These are phyloP conservation scores for Labrus mixtus DNA, from an alignment of 2,113 vertebrate species.

Conservation along the genomic window DNA sequence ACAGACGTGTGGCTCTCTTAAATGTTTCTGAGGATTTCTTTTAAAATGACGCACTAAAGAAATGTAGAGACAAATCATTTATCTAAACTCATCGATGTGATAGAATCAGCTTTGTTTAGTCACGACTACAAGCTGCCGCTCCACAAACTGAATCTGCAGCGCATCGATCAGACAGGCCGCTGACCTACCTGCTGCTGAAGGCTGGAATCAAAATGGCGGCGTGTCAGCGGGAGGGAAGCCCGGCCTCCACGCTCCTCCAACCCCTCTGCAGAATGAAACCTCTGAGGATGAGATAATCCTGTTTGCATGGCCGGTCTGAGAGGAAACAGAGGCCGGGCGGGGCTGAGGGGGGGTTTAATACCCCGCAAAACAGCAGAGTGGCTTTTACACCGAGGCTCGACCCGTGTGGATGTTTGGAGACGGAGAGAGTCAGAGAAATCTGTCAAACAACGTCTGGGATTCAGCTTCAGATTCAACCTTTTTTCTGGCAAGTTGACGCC, in stretches of 20 bases:
- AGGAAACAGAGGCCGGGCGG: not conserved
- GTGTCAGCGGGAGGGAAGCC: not conserved
- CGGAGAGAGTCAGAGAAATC: not conserved
- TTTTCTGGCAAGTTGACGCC: not conserved
- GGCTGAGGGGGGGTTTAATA: not conserved
- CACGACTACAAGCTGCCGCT: not conserved
- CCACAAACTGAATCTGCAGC: not conserved
- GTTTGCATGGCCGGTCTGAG: constrained; percentile 23
- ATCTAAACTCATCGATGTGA: too few relatives aligned
- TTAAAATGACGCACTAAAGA: too few relatives aligned
- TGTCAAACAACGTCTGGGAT: not conserved
- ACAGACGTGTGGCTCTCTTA: too few relatives aligned
- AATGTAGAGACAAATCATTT: too few relatives aligned
- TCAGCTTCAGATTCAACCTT: not conserved
- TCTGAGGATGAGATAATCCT: constrained; percentile 39
- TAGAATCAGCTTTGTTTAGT: not conserved
- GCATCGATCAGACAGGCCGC: not conserved
- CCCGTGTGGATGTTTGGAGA: not conserved
- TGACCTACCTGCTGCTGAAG: constrained; percentile 25
- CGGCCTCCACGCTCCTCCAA: not conserved
- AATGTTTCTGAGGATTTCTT: too few relatives aligned
- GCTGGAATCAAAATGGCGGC: constrained; percentile 35
- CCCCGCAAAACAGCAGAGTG: not conserved
- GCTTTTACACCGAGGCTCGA: not conserved
- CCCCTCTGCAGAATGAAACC: not conserved